Evolutionary conservation across 1,140 invertebrate species (phyloP).

Genomic region (Meloidogyne exigua): DNA sequence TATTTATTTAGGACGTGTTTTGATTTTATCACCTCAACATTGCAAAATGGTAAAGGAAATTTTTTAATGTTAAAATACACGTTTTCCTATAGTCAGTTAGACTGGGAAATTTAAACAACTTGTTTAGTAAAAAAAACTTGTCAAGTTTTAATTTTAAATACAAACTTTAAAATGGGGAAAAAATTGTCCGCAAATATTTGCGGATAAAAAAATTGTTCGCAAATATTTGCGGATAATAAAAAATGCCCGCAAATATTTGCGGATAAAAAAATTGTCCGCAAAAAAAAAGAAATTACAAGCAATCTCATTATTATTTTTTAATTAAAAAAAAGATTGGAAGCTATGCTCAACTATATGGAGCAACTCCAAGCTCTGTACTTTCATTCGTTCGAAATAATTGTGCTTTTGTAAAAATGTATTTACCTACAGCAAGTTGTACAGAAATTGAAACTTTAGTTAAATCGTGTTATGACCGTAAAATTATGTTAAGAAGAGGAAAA

Average conservation of each 20-base stretch:
- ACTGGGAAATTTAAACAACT: too few species aligned
- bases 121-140: too few species aligned
- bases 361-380: constrained; percentile 44
- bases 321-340: constrained; percentile 49
- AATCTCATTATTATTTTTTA: neutral
- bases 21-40: constrained; percentile 51
- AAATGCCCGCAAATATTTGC: too few species aligned
- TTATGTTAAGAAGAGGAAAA: neutral
- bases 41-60: constrained; percentile 43
- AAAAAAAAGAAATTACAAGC: too few species aligned
- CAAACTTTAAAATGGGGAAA: too few species aligned
- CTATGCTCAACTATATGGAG: constrained; percentile 52
- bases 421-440: constrained; percentile 57
- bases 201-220: too few species aligned
- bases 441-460: constrained; percentile 58
- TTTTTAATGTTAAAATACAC: too few species aligned
- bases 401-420: constrained; percentile 59
- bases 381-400: constrained; percentile 54
- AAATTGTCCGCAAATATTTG: too few species aligned
- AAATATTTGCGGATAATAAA: too few species aligned
- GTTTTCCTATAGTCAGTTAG: too few species aligned
- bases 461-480: constrained; percentile 50
- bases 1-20: constrained; percentile 27
- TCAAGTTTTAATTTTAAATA: too few species aligned
- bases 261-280: too few species aligned